Percentiles rank a stretch among this genome's conserved stretches.
Evolutionary conservation across 2,113 vertebrate genomes (phyloP).

Genomic region (Gymnocephalus cernua): DNA sequence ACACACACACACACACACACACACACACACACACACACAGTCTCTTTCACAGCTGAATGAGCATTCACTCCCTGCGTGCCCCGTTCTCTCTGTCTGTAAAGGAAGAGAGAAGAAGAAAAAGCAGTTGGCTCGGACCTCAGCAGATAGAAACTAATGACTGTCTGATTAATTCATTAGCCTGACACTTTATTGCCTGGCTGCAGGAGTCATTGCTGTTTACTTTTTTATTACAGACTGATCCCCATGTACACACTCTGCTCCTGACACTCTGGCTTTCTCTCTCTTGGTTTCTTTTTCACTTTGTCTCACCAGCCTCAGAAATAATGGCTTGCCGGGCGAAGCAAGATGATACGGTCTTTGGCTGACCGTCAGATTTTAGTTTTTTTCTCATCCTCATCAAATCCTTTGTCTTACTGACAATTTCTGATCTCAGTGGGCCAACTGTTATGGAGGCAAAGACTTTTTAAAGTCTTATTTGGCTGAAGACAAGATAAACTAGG

Average conservation of each 20-base stretch:
- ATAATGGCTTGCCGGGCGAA: slow-evolving; percentile 11
- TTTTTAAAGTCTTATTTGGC: slow-evolving; percentile 43
- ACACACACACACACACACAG: slow-evolving; percentile 28
- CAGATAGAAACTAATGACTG: slow-evolving; percentile 79
- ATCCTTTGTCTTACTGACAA: slow-evolving; percentile 46
- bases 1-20: slow-evolving; percentile 23
- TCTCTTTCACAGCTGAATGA: slow-evolving; percentile 77
- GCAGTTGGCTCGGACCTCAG: slow-evolving; percentile 41
- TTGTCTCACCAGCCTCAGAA: slow-evolving; percentile 22
- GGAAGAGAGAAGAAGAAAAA: slow-evolving; percentile 28
- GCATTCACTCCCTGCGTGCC: slow-evolving; percentile 62
- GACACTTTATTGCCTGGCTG: slow-evolving; percentile 65
- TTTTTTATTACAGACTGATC: slow-evolving; percentile 64
- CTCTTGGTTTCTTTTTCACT: slow-evolving; percentile 15
- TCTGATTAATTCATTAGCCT: slow-evolving; percentile 85
- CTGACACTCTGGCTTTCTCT: slow-evolving; percentile 5
- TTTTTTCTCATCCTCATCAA: slow-evolving; percentile 53
- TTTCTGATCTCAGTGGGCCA: slow-evolving; percentile 42
- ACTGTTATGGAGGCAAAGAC: slow-evolving; percentile 9
- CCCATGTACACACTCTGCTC: slow-evolving; percentile 28
- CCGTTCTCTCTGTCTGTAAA: slow-evolving; percentile 54
- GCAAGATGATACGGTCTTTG: slow-evolving; percentile 37
- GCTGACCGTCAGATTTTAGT: slow-evolving; percentile 22
- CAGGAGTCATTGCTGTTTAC: slow-evolving; percentile 70
- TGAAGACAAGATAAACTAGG: slow-evolving; percentile 18